These are phyloP conservation scores for Antheraea pernyi DNA, from an alignment of 1,140 invertebrate species.

Conservation along the genomic window DNA sequence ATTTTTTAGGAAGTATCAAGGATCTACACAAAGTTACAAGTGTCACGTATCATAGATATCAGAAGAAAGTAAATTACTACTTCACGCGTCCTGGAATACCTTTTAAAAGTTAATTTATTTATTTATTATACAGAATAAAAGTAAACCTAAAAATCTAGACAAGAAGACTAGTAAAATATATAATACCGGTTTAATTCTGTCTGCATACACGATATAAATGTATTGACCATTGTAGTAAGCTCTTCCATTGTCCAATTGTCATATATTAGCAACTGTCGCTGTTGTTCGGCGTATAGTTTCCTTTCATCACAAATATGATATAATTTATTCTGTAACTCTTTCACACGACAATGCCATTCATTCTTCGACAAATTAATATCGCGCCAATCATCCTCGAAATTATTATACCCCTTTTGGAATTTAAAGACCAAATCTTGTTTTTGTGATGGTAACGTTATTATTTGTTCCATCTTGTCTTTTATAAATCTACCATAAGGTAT, in stretches of 20 bases:
- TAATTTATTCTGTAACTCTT: conserved; percentile 57
- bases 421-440: conserved; percentile 77
- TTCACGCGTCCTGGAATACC: too few species aligned
- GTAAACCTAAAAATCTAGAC: too few species aligned
- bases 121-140: too few species aligned
- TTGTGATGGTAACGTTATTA: conserved; percentile 75
- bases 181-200: conserved; percentile 79
- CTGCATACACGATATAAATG: conserved; percentile 79
- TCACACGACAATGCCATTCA: conserved; percentile 71
- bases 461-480: conserved; percentile 74
- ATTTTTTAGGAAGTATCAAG: too few species aligned
- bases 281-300: conserved; percentile 73
- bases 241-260: conserved; percentile 78
- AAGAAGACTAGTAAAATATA: background rate
- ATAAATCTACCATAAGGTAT: conserved; percentile 77
- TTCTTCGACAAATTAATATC: conserved; percentile 71
- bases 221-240: conserved; percentile 75
- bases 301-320: conserved; percentile 79
- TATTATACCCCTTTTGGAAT: conserved; percentile 81
- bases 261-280: conserved; percentile 69
- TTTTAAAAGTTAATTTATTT: too few species aligned
- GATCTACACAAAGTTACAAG: too few species aligned
- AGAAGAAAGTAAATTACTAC: too few species aligned
- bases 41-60: too few species aligned
- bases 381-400: conserved; percentile 78